Evolutionary conservation across 2,797 vertebrate species (phyloP), one percentile per base, ranked within the genome.

Genomic region (Coreius guichenoti): DNA sequence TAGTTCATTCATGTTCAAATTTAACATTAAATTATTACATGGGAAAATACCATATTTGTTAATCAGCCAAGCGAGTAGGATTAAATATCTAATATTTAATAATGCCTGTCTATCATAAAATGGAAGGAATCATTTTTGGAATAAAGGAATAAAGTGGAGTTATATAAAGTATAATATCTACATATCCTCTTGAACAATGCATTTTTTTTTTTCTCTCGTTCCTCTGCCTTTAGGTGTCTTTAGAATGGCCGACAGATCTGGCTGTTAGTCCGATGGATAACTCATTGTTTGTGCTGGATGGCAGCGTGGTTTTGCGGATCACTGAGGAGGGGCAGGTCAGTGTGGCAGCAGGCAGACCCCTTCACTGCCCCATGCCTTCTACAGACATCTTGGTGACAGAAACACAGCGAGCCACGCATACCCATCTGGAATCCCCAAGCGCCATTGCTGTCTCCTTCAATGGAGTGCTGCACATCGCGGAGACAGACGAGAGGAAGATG

Each of bases 221-320:
- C 12, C 33, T 45, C 51, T 70, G 36, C n/a, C 90, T 92, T 9
- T 91, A 99, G 98, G 98, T 99, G 74, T 97, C 97, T 83, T 93
- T 99, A 92, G 98, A 99, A 86, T 99, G 98, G 98, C 98, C 98
- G 39, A 99, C 98, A 3, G 97, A 98, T 92, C 93, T 99, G 2
- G 96, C 98, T 6, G 95, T 99, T 67, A 99, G 98, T 92, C 98
- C 98, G 0, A 97, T 99, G 97, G 98, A 99, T 91, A 99, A 99
- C 92, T 99, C 98, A 36, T 95, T 99, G 70, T 99, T 96, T 0
- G 96, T 99, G 51, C 88, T 99, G 93, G 98, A 99, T 92, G 98
- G 98, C 93, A 99, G 99, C 0, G 97, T 99, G 0, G 97, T 99
- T 39, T 90, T 99, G 87, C 97, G 97, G 92, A 98, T 99, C 93